Evolutionary conservation across 92 coral and sea anemone species (phyloP).

Genomic region (Porites lobata): DNA sequence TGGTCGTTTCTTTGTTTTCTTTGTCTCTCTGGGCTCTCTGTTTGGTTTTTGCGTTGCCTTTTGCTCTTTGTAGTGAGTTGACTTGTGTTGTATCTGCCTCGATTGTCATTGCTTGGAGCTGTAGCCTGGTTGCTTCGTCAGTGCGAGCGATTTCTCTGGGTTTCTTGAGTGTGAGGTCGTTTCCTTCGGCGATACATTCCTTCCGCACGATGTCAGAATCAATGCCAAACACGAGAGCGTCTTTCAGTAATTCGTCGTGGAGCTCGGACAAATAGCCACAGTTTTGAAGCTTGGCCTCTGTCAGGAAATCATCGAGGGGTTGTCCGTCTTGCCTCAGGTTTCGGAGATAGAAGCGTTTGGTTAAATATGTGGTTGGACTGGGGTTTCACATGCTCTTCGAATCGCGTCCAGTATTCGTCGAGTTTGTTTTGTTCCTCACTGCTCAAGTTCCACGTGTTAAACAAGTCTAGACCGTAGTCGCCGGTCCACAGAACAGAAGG

Average conservation of each 20-base stretch:
- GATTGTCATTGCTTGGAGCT: constrained; percentile 49
- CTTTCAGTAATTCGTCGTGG: constrained; percentile 58
- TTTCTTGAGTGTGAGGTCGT: too few relatives aligned
- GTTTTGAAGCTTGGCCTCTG: constrained; percentile 67
- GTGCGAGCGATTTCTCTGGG: too few relatives aligned
- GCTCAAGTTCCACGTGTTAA: constrained; percentile 56
- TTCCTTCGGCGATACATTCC: constrained; percentile 73
- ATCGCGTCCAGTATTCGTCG: constrained; percentile 51
- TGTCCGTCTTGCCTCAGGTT: constrained; percentile 61
- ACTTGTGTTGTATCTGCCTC: background rate
- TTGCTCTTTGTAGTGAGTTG: background rate
- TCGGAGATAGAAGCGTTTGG: constrained; percentile 28
- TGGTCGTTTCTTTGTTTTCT: background rate
- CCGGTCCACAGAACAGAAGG: constrained; percentile 63
- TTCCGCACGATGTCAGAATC: constrained; percentile 66
- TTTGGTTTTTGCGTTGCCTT: background rate
- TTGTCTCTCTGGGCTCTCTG: background rate
- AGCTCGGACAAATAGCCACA: constrained; percentile 57
- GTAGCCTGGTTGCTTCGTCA: constrained; percentile 68
- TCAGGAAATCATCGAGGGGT: constrained; percentile 68
- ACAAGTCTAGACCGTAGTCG: constrained; percentile 65
- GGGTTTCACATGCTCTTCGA: constrained; percentile 69
- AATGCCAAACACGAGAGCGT: constrained; percentile 62
- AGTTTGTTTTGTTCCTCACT: constrained; percentile 38
- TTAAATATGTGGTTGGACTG: constrained; percentile 54